Conservation (phyloP, 2,797 vertebrate species). For the Arctocebus calabarensis region DNA sequence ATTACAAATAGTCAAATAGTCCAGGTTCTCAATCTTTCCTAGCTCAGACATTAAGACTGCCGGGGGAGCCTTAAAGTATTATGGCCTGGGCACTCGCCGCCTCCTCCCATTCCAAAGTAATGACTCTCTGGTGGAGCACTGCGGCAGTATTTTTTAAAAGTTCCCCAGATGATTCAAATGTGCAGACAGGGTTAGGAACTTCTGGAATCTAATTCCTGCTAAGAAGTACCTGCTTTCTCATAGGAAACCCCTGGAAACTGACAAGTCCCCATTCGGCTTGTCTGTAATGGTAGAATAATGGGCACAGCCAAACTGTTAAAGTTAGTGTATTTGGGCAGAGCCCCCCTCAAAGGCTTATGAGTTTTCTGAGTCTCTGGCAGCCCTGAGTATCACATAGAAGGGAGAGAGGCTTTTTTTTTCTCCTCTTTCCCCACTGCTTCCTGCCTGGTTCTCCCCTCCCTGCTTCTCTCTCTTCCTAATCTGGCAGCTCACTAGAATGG, state of each 20-base stretch:
- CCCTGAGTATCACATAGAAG: too few relatives aligned
- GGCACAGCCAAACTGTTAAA: accelerated
- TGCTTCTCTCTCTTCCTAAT: accelerated
- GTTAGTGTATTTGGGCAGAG: neutral
- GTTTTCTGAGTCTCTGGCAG: neutral
- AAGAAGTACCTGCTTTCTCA: neutral
- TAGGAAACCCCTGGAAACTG: neutral
- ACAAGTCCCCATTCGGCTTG: too few relatives aligned
- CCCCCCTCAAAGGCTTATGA: neutral
- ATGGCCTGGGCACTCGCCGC: neutral
- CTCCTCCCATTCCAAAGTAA: neutral
- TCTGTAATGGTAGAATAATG: neutral
- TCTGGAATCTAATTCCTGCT: slow-evolving; percentile 16
- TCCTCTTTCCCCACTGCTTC: neutral
- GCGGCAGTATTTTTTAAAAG: neutral
- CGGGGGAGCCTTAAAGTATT: neutral
- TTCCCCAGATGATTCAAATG: neutral
- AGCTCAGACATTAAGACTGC: neutral
- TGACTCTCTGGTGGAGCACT: accelerated
- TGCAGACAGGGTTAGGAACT: neutral
- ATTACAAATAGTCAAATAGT: neutral
- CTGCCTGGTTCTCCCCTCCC: neutral
- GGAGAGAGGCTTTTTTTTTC: neutral
- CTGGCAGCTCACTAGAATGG: neutral
- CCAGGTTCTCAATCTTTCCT: neutral